A percentile compares a stretch with the other conserved stretches of the same genome.
These are phyloP conservation scores for Drosophila colorata DNA, from an alignment of 2,888 invertebrate species.

Conservation along the genomic window DNA sequence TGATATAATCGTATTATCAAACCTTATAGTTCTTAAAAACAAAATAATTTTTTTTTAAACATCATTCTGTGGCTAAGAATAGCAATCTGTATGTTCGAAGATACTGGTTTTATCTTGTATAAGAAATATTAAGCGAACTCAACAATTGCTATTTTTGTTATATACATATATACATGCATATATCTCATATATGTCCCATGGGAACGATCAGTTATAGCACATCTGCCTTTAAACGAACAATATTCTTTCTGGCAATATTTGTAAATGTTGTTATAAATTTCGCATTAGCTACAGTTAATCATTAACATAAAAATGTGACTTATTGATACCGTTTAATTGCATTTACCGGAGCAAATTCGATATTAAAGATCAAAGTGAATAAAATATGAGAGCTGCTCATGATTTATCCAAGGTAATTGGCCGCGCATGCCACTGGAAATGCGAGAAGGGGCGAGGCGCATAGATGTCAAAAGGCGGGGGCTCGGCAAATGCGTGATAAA, in stretches of 20 bases:
- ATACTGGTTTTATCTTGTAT: too few species aligned
- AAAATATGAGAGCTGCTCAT: slow-evolving; percentile 22
- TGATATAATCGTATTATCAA: too few species aligned
- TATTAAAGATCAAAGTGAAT: slow-evolving; percentile 42
- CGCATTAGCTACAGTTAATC: background rate
- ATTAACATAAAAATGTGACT: background rate
- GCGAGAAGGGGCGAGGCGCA: background rate
- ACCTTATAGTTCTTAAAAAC: too few species aligned
- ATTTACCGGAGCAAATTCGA: slow-evolving; percentile 26
- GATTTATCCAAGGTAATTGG: slow-evolving; percentile 48
- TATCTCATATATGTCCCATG: too few species aligned
- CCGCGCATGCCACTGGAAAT: slow-evolving; percentile 23
- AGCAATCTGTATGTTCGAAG: too few species aligned
- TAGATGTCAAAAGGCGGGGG: slow-evolving; percentile 14
- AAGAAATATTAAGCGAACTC: too few species aligned
- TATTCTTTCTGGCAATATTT: background rate
- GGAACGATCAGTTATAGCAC: too few species aligned
- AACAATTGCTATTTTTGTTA: too few species aligned
- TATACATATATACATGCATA: too few species aligned
- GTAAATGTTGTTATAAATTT: slow-evolving; percentile 5
- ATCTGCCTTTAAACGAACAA: too few species aligned
- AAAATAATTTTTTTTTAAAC: too few species aligned
- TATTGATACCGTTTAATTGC: slow-evolving; percentile 12
- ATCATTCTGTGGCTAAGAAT: too few species aligned
- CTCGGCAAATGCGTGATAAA: slow-evolving; percentile 44